Conservation (phyloP, 1,140 invertebrate species). For the Apis mellifera region Amel_HAv3.1 CM009939.2:4760001-4760500, state of each 20-base stretch:
- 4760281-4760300: slow-evolving; percentile 56
- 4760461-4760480: no score
- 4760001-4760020: slow-evolving; percentile 74
- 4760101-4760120: slow-evolving; percentile 56
- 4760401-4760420: neutral
- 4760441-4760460: no score
- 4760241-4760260: slow-evolving; percentile 8
- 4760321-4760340: slow-evolving; percentile 1
- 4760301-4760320: slow-evolving; percentile 13
- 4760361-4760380: neutral
- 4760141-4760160: slow-evolving; percentile 65
- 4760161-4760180: slow-evolving; percentile 73
- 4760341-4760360: slow-evolving; percentile 18
- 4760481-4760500: no score
- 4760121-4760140: slow-evolving; percentile 69
- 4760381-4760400: neutral
- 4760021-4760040: slow-evolving; percentile 64
- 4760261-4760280: slow-evolving; percentile 55
- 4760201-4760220: slow-evolving; percentile 69
- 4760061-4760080: slow-evolving; percentile 52
- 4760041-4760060: slow-evolving; percentile 75
- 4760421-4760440: no score
- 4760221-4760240: slow-evolving; percentile 69
- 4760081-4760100: slow-evolving; percentile 32
- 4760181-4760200: slow-evolving; percentile 63